phyloP scores from a whole-genome alignment of 2,797 vertebrate species.

The Anabacerthia variegaticeps region DNA sequence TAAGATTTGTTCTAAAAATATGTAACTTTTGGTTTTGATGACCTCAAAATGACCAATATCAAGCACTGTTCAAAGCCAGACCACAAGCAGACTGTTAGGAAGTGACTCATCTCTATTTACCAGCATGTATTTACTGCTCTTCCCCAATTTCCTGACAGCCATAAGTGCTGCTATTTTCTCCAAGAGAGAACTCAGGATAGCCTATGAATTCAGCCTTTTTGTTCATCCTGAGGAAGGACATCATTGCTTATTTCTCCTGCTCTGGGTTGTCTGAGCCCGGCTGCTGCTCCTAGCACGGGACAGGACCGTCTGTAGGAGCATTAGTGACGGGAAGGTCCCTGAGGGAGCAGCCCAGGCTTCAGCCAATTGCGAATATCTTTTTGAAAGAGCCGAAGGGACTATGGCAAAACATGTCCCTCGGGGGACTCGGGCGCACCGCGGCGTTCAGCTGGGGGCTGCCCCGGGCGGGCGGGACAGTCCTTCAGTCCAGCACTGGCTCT shows the following conservation, averaged over 20 bases:
- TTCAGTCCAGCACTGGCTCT: too few relatives aligned
- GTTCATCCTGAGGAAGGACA: background rate
- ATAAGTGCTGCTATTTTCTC: background rate
- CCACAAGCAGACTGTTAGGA: background rate
- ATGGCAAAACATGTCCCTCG: accelerated
- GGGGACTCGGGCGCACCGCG: accelerated
- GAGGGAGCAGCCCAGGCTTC: too few relatives aligned
- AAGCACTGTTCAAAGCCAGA: background rate
- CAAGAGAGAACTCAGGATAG: background rate
- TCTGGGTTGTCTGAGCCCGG: background rate
- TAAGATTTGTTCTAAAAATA: background rate
- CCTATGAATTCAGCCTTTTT: background rate
- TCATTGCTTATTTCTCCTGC: background rate
- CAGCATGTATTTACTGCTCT: background rate
- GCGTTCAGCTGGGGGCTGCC: accelerated
- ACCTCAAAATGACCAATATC: background rate
- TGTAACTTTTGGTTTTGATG: background rate
- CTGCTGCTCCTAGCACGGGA: background rate
- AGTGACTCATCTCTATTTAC: background rate
- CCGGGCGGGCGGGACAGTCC: too few relatives aligned
- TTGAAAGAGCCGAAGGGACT: too few relatives aligned
- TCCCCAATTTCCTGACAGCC: background rate
- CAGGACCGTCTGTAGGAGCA: accelerated
- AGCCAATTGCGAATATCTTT: accelerated
- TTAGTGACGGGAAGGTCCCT: background rate